These are phyloP conservation scores for Leptinotarsa texana DNA, from an alignment of 1,140 invertebrate genomes.

Conservation along the genomic window DNA sequence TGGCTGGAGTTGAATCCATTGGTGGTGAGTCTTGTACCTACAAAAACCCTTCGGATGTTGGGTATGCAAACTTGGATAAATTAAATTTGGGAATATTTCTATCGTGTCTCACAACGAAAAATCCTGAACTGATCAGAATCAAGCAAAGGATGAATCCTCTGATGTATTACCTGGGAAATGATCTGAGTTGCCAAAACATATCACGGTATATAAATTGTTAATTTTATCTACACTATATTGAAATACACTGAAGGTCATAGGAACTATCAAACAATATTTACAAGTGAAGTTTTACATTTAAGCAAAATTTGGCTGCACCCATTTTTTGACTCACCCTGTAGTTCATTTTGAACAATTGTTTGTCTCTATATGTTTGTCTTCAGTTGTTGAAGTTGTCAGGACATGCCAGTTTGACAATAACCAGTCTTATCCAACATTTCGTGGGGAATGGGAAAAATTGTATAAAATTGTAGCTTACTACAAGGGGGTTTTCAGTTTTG, in stretches of 20 bases:
- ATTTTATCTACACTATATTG: too few relatives aligned
- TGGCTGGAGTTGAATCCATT: constrained; percentile 46
- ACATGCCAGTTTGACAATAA: background rate
- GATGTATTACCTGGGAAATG: constrained; percentile 44
- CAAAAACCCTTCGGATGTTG: constrained; percentile 45
- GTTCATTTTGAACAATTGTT: too few relatives aligned
- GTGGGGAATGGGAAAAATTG: too few relatives aligned
- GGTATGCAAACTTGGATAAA: constrained; percentile 47
- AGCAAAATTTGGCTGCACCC: too few relatives aligned
- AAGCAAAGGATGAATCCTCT: constrained; percentile 46
- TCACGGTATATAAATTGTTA: constrained; percentile 32
- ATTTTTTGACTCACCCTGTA: too few relatives aligned
- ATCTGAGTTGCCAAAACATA: constrained; percentile 41
- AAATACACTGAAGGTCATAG: too few relatives aligned
- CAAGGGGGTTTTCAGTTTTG: constrained; percentile 34
- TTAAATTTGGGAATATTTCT: constrained; percentile 50
- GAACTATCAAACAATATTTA: too few relatives aligned
- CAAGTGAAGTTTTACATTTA: too few relatives aligned
- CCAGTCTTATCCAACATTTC: background rate
- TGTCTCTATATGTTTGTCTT: background rate
- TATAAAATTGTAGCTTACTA: background rate
- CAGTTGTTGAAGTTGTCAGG: background rate
- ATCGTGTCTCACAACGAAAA: constrained; percentile 42
- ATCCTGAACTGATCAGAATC: constrained; percentile 37
- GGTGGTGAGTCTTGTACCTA: constrained; percentile 36